Percentiles rank a stretch among this genome's conserved stretches.
These are phyloP conservation scores for Triplophysa dalaica DNA, from an alignment of 2,113 vertebrate genomes.

Conservation along the genomic window DNA sequence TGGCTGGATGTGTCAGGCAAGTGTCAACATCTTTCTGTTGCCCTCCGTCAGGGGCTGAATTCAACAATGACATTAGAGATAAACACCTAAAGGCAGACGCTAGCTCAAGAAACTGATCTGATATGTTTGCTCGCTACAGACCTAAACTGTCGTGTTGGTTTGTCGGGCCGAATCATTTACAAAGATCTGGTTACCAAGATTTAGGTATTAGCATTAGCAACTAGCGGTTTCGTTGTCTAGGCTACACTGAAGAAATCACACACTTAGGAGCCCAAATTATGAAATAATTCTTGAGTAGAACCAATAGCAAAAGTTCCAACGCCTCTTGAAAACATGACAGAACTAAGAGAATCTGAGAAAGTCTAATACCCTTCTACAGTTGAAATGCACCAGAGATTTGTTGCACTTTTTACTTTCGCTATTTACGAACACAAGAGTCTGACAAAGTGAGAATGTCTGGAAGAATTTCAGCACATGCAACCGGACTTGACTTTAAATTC, in stretches of 20 bases:
- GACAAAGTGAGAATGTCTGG: background rate
- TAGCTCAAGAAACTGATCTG: background rate
- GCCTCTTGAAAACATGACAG: background rate
- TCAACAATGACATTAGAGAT: background rate
- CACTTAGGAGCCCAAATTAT: too few relatives aligned
- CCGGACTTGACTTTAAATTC: background rate
- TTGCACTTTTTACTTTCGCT: background rate
- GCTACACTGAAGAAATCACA: too few relatives aligned
- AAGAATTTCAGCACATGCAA: background rate
- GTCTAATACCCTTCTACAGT: too few relatives aligned
- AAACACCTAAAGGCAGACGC: background rate
- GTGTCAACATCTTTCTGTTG: conserved; percentile 18
- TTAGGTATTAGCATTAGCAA: too few relatives aligned
- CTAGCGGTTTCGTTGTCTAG: too few relatives aligned
- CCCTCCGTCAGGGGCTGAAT: conserved; percentile 24
- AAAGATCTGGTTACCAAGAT: too few relatives aligned
- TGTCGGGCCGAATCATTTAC: too few relatives aligned
- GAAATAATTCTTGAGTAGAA: too few relatives aligned
- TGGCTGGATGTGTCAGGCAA: conserved; percentile 15
- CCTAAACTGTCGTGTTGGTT: background rate
- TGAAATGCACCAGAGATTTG: too few relatives aligned
- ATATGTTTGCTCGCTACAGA: background rate
- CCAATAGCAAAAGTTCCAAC: background rate
- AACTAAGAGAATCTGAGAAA: too few relatives aligned
- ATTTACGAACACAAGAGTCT: background rate